Evolutionary conservation across 1,140 invertebrate genomes (phyloP).

Genomic region (Carcinoscorpius rotundicauda): DNA sequence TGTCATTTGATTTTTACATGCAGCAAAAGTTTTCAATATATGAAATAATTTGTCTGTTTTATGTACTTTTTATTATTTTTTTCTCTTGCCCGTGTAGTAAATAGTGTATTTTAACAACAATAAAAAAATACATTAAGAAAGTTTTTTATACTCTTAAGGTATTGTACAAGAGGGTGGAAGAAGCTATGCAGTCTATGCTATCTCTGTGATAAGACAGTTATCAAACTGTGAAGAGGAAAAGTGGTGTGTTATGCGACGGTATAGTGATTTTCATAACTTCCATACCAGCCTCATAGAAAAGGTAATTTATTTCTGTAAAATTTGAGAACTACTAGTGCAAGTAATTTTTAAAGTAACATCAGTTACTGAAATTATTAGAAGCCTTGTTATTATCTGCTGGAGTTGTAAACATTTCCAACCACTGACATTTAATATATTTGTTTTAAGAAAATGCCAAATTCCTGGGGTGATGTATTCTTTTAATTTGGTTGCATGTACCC

Average conservation of each 20-base stretch:
- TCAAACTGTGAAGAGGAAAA: constrained; percentile 48
- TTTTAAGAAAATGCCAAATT: no score
- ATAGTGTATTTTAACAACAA: neutral
- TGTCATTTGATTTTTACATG: no score
- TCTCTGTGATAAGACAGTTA: constrained; percentile 53
- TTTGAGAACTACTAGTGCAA: constrained; percentile 6
- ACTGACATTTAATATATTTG: no score
- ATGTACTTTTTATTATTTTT: neutral
- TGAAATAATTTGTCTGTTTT: no score
- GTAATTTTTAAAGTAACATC: neutral
- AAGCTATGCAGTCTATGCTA: constrained; percentile 78
- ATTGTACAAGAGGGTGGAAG: constrained; percentile 61
- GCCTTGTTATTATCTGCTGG: no score
- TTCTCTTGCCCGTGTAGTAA: constrained; percentile 5
- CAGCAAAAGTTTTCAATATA: no score
- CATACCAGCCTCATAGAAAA: constrained; percentile 44
- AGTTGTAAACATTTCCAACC: no score
- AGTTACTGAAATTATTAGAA: no score
- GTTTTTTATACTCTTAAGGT: constrained; percentile 34
- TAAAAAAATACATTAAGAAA: neutral
- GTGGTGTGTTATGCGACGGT: constrained; percentile 48
- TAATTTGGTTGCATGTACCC: no score
- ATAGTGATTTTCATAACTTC: constrained; percentile 85
- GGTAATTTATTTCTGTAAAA: constrained; percentile 42
- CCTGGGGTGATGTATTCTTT: no score